A percentile compares a stretch with the other conserved stretches of the same genome.
These are phyloP conservation scores for Mylabris phalerata DNA, from an alignment of 1,140 invertebrate genomes.

Conservation along the genomic window DNA sequence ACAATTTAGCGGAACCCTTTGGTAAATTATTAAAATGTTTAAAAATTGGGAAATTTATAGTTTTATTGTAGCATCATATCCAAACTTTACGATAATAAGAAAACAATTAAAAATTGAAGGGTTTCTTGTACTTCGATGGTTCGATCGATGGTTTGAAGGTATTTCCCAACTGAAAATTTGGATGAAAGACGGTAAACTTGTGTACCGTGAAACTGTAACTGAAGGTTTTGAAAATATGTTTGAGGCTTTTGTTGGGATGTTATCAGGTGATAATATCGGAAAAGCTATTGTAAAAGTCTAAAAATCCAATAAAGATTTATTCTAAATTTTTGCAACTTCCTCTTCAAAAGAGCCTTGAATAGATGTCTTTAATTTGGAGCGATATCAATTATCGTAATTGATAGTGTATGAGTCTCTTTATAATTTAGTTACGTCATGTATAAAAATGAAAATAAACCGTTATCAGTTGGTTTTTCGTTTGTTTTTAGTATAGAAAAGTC, in stretches of 20 bases:
- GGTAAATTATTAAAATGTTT: constrained; percentile 1
- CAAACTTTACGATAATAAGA: background rate
- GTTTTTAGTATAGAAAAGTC: no score
- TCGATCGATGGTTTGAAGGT: constrained; percentile 44
- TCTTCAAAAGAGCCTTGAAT: no score
- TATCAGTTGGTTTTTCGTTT: no score
- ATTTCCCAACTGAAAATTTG: constrained; percentile 50
- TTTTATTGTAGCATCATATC: background rate
- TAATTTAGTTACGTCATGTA: no score
- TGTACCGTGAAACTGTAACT: constrained; percentile 53
- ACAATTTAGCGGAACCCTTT: constrained; percentile 27
- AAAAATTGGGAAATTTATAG: constrained; percentile 4
- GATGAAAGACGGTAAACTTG: constrained; percentile 53
- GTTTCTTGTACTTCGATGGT: constrained; percentile 50
- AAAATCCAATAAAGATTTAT: background rate
- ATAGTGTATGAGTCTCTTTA: no score
- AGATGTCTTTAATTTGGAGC: no score
- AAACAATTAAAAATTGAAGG: constrained; percentile 39
- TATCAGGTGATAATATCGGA: constrained; percentile 55
- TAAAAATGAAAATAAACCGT: no score
- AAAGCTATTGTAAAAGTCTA: constrained; percentile 51
- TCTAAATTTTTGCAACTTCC: constrained; percentile 18
- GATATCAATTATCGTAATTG: no score
- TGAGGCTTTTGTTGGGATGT: constrained; percentile 55
- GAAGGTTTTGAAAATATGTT: constrained; percentile 60